Base-by-base conservation (phyloP, 2,888 invertebrate species). In the Phania funesta region DNA sequence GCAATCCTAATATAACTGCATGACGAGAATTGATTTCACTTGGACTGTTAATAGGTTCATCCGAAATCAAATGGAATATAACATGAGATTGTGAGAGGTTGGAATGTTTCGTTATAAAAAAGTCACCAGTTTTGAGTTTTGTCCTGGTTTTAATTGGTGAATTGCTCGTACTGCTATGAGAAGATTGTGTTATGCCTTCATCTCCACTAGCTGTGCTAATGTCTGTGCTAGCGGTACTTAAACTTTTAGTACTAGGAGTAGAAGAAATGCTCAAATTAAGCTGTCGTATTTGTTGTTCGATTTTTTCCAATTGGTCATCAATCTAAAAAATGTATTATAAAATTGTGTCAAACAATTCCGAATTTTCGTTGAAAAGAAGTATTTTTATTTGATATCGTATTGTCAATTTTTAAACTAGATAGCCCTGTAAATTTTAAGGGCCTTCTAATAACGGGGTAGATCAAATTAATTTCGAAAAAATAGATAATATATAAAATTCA, bases 1-100 rank as follows among this genome's bases (percentile, higher is more conserved):
- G 94, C 80, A 99, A 92, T 0, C 99, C 99, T 78, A 99, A 93
- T 86, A 99, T 97, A 22, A 96, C 97, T 3, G 98, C 96, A 93
- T 99, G 99, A 2, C 99, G 94, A 0, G 98, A 99, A 86, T 97
- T 97, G 67, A 99, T 97, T 89, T 99, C 99, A 76, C 94, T 95
- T 93, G 88, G 90, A 91, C 91, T 91, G 85, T 88, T 92, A 86
- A 90, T 93, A 46, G 92, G 92, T 87, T 98, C 98, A 90, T 98
- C 98, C 0, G 95, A 95, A 7, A 99, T 95, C 88, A 99, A 94
- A 89, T 99, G 99, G 92, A 98, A 99, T 58, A 99, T 95, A 1
- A 98, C 95, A 92, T 99, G 99, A 54, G 96, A 96, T 89, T 98
- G 97, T 2, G 97, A 95, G 84, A 99, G 93, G 93, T 98, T 98